Percentiles rank a stretch among this genome's conserved stretches.
These are phyloP conservation scores for Caenorhabditis sp. DNA, from an alignment of 2,888 invertebrate genomes.

Conservation along the genomic window DNA sequence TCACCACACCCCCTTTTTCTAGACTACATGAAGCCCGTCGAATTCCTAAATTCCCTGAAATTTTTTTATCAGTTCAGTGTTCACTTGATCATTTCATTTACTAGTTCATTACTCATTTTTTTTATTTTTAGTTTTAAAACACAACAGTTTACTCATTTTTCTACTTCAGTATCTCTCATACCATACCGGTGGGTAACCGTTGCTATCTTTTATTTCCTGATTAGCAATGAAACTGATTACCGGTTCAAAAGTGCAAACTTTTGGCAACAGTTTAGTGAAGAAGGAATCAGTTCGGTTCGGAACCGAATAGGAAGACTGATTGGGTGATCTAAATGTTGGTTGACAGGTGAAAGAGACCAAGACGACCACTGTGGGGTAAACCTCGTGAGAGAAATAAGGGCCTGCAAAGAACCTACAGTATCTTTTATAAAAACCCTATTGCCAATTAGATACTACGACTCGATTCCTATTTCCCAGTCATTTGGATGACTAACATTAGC, in stretches of 20 bases:
- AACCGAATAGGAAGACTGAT: background rate
- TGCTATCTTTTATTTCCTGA: background rate
- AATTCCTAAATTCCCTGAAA: background rate
- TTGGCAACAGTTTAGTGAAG: background rate
- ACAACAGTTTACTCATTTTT: background rate
- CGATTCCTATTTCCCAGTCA: too few relatives aligned
- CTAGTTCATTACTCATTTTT: too few relatives aligned
- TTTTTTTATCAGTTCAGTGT: background rate
- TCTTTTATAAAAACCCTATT: conserved; percentile 30
- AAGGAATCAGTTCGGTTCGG: background rate
- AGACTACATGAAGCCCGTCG: background rate
- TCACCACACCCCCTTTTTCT: background rate
- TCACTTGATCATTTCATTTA: too few relatives aligned
- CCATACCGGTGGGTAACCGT: background rate
- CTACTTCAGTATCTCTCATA: background rate
- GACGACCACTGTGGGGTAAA: conserved; percentile 24
- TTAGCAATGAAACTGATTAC: background rate
- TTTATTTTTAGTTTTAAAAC: too few relatives aligned
- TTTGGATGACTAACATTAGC: too few relatives aligned
- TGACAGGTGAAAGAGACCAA: conserved; percentile 52
- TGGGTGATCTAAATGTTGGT: conserved; percentile 33
- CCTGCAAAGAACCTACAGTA: conserved; percentile 22
- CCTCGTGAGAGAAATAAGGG: conserved; percentile 37
- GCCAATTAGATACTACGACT: background rate
- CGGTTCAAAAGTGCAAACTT: background rate